phyloP scores from a whole-genome alignment of 2,888 invertebrate genomes.

The Stegana nigrithorax region DNA sequence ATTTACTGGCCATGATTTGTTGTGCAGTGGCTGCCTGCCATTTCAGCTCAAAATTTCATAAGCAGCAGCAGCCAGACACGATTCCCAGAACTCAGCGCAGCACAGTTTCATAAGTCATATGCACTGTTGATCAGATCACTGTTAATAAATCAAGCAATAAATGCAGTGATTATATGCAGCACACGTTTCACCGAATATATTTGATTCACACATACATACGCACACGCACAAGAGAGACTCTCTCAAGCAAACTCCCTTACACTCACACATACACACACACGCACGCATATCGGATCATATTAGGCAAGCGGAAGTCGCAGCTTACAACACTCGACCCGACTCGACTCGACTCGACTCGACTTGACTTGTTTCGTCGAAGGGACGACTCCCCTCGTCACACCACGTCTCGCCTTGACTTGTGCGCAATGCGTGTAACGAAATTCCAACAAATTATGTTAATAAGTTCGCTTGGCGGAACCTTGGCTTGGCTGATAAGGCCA shows the following conservation, averaged over 20 bases:
- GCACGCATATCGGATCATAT: neutral
- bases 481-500: neutral
- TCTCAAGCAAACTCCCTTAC: neutral
- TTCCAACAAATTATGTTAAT: slow-evolving; percentile 54
- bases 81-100: no score
- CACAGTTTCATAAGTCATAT: neutral
- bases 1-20: no score
- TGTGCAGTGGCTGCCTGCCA: no score
- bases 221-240: no score
- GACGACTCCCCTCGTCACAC: no score
- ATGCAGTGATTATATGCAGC: neutral
- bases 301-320: neutral
- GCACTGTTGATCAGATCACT: neutral
- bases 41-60: no score
- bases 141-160: neutral
- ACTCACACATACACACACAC: neutral
- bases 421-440: slow-evolving; percentile 32
- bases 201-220: no score
- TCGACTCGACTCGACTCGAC: no score
- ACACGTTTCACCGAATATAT: neutral
- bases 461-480: slow-evolving; percentile 48
- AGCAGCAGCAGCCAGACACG: no score
- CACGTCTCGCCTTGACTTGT: no score
- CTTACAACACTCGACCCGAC: no score
- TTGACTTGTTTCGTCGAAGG: no score